Conservation (phyloP, 2,797 vertebrate species). For the Manis crassicaudata region DNA sequence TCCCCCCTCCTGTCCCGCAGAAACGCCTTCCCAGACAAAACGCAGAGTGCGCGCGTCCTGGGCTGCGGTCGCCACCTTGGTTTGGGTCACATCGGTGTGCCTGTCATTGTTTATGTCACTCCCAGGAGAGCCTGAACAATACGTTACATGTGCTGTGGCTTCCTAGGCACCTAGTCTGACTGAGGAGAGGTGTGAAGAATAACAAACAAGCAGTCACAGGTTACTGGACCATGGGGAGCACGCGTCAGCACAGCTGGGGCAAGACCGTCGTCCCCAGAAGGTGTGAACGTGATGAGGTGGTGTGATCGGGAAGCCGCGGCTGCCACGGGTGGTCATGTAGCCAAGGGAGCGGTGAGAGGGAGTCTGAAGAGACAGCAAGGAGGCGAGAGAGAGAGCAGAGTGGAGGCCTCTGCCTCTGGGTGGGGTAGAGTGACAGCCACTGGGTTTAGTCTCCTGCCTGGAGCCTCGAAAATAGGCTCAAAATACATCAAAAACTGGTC, state of each 20-base stretch:
- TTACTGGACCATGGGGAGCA: too few relatives aligned
- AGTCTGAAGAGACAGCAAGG: neutral
- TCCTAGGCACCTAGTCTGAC: neutral
- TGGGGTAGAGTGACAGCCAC: neutral
- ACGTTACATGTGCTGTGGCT: accelerated
- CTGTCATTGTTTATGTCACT: too few relatives aligned
- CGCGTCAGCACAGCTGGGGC: neutral
- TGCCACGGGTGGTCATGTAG: accelerated
- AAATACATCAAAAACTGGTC: accelerated
- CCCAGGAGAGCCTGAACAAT: neutral
- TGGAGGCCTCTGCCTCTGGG: neutral
- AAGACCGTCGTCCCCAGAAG: neutral
- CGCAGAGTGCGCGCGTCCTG: accelerated
- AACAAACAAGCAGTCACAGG: neutral
- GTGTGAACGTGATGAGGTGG: neutral
- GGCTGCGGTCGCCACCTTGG: accelerated
- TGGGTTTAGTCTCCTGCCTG: neutral
- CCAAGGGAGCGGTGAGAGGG: neutral
- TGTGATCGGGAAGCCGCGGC: accelerated
- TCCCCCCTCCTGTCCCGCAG: too few relatives aligned
- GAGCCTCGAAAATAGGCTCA: neutral
- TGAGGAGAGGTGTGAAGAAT: neutral
- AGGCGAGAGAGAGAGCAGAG: neutral
- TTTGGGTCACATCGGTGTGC: neutral
- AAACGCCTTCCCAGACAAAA: too few relatives aligned